A percentile compares a stretch with the other conserved stretches of the same genome.
Evolutionary conservation across 2,888 invertebrate genomes (phyloP).

Genomic region (Metallyticus violacea): DNA sequence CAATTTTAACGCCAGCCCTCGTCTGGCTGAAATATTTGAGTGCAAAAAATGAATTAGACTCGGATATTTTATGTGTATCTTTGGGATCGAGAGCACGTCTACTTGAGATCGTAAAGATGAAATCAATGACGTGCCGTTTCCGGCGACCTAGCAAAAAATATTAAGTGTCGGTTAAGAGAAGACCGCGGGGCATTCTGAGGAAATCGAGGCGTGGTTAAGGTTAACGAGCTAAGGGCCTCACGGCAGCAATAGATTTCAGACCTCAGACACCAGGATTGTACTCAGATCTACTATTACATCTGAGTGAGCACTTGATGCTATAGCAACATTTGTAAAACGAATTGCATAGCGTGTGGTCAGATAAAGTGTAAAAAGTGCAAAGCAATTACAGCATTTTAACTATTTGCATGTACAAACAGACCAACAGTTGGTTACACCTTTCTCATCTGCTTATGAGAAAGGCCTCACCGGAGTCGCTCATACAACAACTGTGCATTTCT

Average conservation of each 20-base stretch:
- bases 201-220: neutral
- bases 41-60: neutral
- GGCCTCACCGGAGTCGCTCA: no score
- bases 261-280: neutral
- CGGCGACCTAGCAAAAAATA: neutral
- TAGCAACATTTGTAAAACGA: neutral
- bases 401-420: no score
- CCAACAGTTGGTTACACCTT: no score
- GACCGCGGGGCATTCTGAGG: neutral
- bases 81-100: neutral
- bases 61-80: neutral
- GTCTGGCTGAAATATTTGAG: neutral
- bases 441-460: no score
- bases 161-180: neutral
- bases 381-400: no score
- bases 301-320: neutral
- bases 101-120: neutral
- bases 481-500: no score
- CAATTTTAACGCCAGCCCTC: neutral
- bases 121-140: neutral
- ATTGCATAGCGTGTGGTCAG: neutral
- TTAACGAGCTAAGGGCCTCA: neutral
- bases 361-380: no score
- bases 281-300: neutral
- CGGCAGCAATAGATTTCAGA: neutral